phyloP scores from a whole-genome alignment of 2,888 invertebrate species.

The Lepas anatifera region DNA sequence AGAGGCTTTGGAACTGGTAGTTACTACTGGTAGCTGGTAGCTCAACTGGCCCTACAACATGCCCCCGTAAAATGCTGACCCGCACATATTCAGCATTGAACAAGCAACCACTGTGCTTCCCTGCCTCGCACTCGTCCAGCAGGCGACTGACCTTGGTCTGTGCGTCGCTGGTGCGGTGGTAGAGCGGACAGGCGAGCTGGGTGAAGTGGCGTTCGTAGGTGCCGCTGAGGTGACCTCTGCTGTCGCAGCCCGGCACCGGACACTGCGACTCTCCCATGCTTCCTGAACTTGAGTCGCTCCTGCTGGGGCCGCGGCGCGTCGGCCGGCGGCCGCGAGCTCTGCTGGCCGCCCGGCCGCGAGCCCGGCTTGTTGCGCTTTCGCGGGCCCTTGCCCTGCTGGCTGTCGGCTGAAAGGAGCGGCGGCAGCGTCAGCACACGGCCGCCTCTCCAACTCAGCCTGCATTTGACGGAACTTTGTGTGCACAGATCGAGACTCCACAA shows the following conservation, averaged over 20 bases:
- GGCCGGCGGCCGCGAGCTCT: conserved; percentile 8
- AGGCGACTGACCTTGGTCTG: conserved; percentile 49
- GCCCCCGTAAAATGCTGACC: too few relatives aligned
- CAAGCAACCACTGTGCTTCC: too few relatives aligned
- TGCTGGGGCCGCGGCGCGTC: conserved; percentile 21
- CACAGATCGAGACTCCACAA: too few relatives aligned
- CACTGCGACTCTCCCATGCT: conserved; percentile 54
- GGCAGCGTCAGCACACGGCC: too few relatives aligned
- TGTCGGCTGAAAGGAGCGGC: not conserved
- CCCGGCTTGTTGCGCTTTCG: not conserved
- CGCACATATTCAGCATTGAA: too few relatives aligned
- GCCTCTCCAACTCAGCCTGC: too few relatives aligned
- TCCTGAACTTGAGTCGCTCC: not conserved
- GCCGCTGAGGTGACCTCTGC: conserved; percentile 44
- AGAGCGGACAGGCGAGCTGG: conserved; percentile 78
- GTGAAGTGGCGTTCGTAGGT: conserved; percentile 55
- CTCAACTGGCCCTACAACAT: too few relatives aligned
- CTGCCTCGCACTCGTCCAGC: too few relatives aligned
- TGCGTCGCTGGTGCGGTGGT: conserved; percentile 68
- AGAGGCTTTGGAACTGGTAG: too few relatives aligned
- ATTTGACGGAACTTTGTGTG: too few relatives aligned
- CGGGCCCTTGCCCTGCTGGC: conserved; percentile 13
- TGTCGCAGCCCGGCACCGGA: conserved; percentile 74
- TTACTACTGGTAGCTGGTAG: too few relatives aligned
- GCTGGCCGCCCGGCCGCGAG: not conserved